These are phyloP conservation scores for Melinaea marsaeus DNA, from an alignment of 2,888 invertebrate genomes.

Conservation along the genomic window DNA sequence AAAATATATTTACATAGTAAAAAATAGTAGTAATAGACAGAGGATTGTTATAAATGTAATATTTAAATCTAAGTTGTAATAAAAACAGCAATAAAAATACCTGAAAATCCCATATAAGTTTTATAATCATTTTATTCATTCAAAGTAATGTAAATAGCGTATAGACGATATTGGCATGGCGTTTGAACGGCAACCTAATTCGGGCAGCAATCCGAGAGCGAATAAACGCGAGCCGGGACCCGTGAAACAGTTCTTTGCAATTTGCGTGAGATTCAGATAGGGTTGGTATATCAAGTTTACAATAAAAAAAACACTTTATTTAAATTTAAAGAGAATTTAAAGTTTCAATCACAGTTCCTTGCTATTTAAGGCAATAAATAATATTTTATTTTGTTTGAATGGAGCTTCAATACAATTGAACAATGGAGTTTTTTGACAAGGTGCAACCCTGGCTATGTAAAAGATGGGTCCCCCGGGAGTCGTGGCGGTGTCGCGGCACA, in stretches of 20 bases:
- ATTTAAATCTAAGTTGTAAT: not conserved
- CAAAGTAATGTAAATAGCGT: conserved; percentile 1
- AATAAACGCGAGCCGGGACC: conserved; percentile 17
- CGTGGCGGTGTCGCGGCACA: conserved; percentile 26
- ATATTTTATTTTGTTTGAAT: too few relatives aligned
- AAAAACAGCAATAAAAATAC: not conserved
- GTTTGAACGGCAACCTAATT: conserved; percentile 17
- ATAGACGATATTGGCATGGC: conserved; percentile 12
- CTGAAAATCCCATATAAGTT: not conserved
- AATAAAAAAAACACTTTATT: not conserved
- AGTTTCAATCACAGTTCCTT: not conserved
- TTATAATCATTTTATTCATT: not conserved
- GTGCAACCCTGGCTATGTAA: conserved; percentile 6
- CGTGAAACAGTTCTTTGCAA: conserved; percentile 23
- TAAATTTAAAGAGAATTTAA: not conserved
- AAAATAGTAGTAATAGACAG: too few relatives aligned
- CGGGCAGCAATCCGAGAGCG: conserved; percentile 14
- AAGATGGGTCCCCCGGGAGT: conserved; percentile 31
- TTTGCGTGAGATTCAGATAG: conserved; percentile 21
- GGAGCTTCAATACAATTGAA: too few relatives aligned
- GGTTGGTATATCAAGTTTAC: not conserved
- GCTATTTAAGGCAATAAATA: not conserved
- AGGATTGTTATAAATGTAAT: too few relatives aligned
- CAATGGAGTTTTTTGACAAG: too few relatives aligned
- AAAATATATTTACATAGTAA: too few relatives aligned